phyloP scores from a whole-genome alignment of 2,888 invertebrate species.

The Nemoura dubitans region DNA sequence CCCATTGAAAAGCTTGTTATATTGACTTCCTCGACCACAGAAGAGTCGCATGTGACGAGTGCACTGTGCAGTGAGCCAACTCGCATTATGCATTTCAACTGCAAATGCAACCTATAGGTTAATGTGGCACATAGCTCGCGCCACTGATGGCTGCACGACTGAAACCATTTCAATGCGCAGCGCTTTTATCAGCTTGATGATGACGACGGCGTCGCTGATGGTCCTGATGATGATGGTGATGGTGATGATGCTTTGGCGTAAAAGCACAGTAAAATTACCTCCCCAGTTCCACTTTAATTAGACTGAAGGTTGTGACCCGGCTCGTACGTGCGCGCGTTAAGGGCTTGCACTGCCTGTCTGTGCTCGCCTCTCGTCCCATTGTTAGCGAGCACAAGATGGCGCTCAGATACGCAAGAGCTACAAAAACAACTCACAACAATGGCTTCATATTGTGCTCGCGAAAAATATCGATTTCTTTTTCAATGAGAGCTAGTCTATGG shows the following conservation, averaged over 20 bases:
- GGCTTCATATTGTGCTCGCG: not conserved
- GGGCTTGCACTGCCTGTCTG: too few species aligned
- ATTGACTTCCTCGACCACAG: not conserved
- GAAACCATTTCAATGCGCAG: too few species aligned
- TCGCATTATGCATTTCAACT: too few species aligned
- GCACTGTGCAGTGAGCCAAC: too few species aligned
- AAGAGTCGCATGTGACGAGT: not conserved
- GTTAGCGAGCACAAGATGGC: not conserved
- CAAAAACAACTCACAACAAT: not conserved
- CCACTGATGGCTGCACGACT: too few species aligned
- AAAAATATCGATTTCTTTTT: not conserved
- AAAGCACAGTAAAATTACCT: not conserved
- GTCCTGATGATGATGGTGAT: not conserved
- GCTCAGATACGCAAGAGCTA: not conserved
- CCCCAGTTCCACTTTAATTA: conserved; percentile 4
- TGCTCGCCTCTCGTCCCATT: not conserved
- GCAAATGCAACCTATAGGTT: too few species aligned
- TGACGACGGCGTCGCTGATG: not conserved
- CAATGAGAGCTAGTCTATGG: not conserved
- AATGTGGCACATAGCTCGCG: too few species aligned
- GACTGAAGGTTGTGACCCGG: not conserved
- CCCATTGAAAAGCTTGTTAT: not conserved
- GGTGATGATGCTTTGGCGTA: not conserved
- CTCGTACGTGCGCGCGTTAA: too few species aligned
- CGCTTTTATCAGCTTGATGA: not conserved